Conservation (phyloP, 30 jellyfish, hydroid and myxozoan genomes). For the Turritopsis dohrnii region DNA sequence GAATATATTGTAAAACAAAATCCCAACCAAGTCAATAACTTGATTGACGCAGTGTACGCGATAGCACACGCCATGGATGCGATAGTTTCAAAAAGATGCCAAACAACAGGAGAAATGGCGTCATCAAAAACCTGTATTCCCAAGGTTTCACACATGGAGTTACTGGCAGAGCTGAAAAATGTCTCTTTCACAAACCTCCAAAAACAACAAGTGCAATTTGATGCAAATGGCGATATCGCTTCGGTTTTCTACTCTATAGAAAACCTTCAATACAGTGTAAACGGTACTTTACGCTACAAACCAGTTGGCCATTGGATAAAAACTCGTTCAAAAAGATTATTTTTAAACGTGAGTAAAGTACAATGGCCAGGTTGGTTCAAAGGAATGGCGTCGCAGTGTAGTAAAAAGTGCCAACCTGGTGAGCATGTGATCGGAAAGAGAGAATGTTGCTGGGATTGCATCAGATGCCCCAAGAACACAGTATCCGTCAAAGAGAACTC, state of each 20-base stretch:
- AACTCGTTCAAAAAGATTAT: neutral
- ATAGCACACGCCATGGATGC: constrained; percentile 1
- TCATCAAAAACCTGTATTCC: neutral
- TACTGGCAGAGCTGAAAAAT: neutral
- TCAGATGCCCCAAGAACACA: neutral
- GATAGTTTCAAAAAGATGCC: neutral
- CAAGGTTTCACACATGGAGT: neutral
- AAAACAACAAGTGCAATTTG: neutral
- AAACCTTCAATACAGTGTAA: constrained; percentile 3
- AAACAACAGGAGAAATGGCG: neutral
- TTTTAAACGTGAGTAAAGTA: neutral
- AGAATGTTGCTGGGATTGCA: constrained; percentile 8
- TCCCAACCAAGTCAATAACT: constrained; percentile 14
- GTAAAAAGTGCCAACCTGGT: constrained; percentile 17
- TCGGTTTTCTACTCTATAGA: neutral
- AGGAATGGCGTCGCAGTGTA: neutral
- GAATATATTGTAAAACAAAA: neutral
- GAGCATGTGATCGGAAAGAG: neutral
- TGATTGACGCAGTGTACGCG: neutral
- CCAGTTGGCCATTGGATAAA: constrained; percentile 1
- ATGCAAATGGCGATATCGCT: neutral
- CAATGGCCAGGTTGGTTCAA: neutral
- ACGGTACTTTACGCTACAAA: neutral
- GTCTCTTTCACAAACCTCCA: neutral
- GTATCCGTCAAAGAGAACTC: neutral